Conservation (phyloP, 2,888 invertebrate genomes). For the Rhogogaster chlorosoma region DNA sequence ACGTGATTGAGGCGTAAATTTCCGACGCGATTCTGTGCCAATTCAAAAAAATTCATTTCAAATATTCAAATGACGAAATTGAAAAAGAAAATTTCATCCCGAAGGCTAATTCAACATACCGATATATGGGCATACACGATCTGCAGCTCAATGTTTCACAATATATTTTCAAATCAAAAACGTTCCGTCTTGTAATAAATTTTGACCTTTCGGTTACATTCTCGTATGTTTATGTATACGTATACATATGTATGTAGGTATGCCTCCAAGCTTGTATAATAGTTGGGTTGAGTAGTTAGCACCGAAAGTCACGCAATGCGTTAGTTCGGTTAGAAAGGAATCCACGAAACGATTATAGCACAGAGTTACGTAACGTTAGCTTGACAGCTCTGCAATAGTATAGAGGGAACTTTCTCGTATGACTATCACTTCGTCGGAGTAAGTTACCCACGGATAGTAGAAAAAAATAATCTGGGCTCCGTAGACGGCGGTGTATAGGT, state of each 20-base stretch:
- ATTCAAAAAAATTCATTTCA: not conserved
- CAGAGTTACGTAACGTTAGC: constrained; percentile 16
- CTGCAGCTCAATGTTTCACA: not conserved
- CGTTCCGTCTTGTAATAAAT: not conserved
- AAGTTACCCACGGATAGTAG: not conserved
- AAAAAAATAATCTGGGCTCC: not conserved
- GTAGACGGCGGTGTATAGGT: not conserved
- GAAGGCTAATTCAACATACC: too few relatives aligned
- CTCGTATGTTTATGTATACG: not conserved
- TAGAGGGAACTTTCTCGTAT: constrained; percentile 39
- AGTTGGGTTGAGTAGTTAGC: constrained; percentile 11
- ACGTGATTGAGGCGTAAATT: not conserved
- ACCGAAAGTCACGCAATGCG: constrained; percentile 41
- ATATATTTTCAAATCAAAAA: constrained; percentile 5
- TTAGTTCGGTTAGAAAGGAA: constrained; percentile 42
- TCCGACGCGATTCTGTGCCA: not conserved
- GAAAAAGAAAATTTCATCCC: not conserved
- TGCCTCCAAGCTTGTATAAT: not conserved
- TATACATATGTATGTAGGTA: not conserved
- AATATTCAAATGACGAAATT: not conserved
- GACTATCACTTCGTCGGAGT: constrained; percentile 6
- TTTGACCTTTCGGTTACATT: constrained; percentile 34
- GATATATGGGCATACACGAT: too few relatives aligned
- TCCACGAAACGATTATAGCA: constrained; percentile 32
- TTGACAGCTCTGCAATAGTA: not conserved